A percentile compares a stretch with the other conserved stretches of the same genome.
Conservation (phyloP, 2,797 vertebrate species). For the Spondyliosoma cantharus region DNA sequence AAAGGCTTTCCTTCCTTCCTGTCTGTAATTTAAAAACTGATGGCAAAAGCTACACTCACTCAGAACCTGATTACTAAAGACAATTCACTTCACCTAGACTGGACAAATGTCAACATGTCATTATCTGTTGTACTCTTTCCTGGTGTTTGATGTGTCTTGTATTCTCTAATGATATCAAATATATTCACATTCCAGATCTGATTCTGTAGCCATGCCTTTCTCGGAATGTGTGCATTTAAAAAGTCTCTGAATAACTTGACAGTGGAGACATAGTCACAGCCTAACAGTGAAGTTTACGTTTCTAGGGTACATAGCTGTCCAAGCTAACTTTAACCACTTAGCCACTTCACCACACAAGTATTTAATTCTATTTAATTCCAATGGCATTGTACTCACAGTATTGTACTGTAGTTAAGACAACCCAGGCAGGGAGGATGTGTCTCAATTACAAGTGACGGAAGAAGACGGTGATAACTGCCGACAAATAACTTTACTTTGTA, state of each 20-base stretch:
- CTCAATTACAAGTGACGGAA: too few species aligned
- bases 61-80: conserved; percentile 12
- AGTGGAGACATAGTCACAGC: conserved; percentile 26
- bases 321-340: background rate
- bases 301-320: background rate
- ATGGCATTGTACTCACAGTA: background rate
- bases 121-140: background rate
- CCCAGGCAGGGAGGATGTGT: too few species aligned
- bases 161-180: background rate
- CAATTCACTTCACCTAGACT: background rate
- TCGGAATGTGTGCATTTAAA: conserved; percentile 22
- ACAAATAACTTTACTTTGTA: too few species aligned
- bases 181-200: background rate
- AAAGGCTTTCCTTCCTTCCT: conserved; percentile 78
- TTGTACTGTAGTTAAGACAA: too few species aligned
- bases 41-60: conserved; percentile 21
- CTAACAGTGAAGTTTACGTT: background rate
- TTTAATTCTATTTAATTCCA: background rate
- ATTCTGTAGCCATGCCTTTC: conserved; percentile 6
- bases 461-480: too few species aligned
- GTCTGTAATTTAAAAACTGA: conserved; percentile 54
- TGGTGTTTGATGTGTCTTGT: background rate
- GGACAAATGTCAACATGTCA: conserved; percentile 6
- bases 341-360: background rate
- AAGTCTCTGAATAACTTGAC: conserved; percentile 38